Percentiles rank a stretch among this genome's conserved stretches.
Evolutionary conservation across 2,888 invertebrate species (phyloP).

Genomic region (Aspidapion aeneum): DNA sequence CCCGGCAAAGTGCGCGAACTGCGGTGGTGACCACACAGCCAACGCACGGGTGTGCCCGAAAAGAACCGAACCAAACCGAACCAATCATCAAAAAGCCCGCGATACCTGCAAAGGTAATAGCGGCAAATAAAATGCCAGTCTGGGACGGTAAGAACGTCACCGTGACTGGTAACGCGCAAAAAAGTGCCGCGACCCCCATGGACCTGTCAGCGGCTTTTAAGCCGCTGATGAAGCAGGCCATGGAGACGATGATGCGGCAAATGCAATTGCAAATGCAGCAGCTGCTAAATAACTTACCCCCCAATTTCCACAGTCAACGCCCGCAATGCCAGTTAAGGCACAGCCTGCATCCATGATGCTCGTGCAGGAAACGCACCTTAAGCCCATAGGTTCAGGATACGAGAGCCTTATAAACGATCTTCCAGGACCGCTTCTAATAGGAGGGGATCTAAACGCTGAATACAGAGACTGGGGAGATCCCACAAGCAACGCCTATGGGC

Average conservation of each 20-base stretch:
- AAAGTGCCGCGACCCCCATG: neutral
- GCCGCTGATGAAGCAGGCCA: neutral
- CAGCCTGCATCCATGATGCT: too few relatives aligned
- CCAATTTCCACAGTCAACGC: too few relatives aligned
- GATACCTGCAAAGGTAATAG: neutral
- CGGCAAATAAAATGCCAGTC: neutral
- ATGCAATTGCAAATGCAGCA: too few relatives aligned
- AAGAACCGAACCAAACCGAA: neutral
- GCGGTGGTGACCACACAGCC: neutral
- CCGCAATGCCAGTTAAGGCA: too few relatives aligned
- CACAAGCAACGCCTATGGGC: neutral
- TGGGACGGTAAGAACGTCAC: neutral
- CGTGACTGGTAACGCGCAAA: neutral
- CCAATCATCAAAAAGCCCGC: neutral
- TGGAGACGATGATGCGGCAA: neutral
- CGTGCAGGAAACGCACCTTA: too few relatives aligned
- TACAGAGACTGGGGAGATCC: too few relatives aligned
- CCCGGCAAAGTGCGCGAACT: constrained; percentile 4
- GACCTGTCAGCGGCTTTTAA: neutral
- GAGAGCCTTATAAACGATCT: too few relatives aligned
- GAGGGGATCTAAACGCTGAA: too few relatives aligned
- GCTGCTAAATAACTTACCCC: too few relatives aligned
- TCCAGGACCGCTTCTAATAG: neutral
- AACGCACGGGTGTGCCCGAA: neutral
- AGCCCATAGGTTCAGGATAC: too few relatives aligned